Conservation (phyloP, 30 jellyfish, hydroid and myxozoan species). For the Cassiopea xamachana region DNA sequence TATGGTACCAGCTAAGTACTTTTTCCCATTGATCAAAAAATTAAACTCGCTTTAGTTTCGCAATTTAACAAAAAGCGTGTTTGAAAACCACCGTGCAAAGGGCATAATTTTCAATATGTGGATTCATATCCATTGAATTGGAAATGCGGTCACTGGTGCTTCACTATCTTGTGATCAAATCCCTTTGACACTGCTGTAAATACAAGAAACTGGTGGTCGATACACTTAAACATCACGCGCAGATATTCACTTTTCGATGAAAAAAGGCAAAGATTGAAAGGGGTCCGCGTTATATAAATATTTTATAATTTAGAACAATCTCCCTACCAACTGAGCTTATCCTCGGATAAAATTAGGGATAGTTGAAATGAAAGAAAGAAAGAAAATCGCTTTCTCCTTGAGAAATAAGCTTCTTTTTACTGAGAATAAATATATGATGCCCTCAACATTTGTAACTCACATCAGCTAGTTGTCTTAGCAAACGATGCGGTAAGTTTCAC, state of each 20-base stretch:
- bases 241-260: constrained; percentile 37
- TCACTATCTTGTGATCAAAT: constrained; percentile 70
- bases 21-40: neutral
- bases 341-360: constrained; percentile 26
- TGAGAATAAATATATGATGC: neutral
- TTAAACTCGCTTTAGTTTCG: constrained; percentile 18
- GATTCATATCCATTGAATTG: constrained; percentile 70
- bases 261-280: constrained; percentile 53
- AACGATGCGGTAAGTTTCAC: neutral
- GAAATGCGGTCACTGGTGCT: constrained; percentile 77
- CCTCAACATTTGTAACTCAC: too few species aligned
- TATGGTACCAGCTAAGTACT: constrained; percentile 38
- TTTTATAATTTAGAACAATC: constrained; percentile 34
- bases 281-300: constrained; percentile 68
- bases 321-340: constrained; percentile 50
- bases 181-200: constrained; percentile 67
- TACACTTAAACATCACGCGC: constrained; percentile 34
- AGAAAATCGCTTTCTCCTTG: neutral
- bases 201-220: constrained; percentile 66
- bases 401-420: neutral
- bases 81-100: constrained; percentile 60
- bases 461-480: neutral
- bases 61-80: constrained; percentile 32
- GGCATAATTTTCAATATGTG: constrained; percentile 29
- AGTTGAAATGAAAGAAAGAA: constrained; percentile 3